A percentile compares a stretch with the other conserved stretches of the same genome.
These are phyloP conservation scores for Drosophila sechellia DNA, from an alignment of 1,140 invertebrate genomes.

Conservation along the genomic window DNA sequence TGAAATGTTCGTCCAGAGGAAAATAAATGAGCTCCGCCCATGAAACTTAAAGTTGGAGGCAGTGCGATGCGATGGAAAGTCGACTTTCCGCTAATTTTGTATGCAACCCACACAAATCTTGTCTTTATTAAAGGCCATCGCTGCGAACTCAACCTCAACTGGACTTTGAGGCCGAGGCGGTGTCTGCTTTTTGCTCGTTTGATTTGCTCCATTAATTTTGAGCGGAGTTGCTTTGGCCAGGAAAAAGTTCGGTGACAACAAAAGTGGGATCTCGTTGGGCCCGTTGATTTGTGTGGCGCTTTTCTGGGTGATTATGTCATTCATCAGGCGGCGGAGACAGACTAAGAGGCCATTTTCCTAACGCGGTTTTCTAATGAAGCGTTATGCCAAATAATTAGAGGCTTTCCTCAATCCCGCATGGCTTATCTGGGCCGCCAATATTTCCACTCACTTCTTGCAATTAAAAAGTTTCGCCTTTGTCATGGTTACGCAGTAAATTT, in stretches of 20 bases:
- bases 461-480: slow-evolving; percentile 61
- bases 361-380: slow-evolving; percentile 60
- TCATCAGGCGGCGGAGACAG: slow-evolving; percentile 54
- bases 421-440: slow-evolving; percentile 25
- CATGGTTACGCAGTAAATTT: slow-evolving; percentile 57
- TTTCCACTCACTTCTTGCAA: slow-evolving; percentile 45
- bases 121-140: slow-evolving; percentile 70
- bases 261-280: slow-evolving; percentile 35
- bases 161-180: slow-evolving; percentile 24
- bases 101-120: slow-evolving; percentile 76
- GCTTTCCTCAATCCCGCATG: slow-evolving; percentile 10
- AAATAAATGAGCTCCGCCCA: slow-evolving; percentile 65
- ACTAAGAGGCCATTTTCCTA: slow-evolving; percentile 19
- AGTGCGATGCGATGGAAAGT: slow-evolving; percentile 13
- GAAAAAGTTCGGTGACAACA: slow-evolving; percentile 61
- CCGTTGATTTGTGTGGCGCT: slow-evolving; percentile 75
- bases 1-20: slow-evolving; percentile 39
- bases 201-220: slow-evolving; percentile 78
- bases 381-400: slow-evolving; percentile 71
- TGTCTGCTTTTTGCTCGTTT: slow-evolving; percentile 63
- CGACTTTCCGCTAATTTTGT: slow-evolving; percentile 61
- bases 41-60: slow-evolving; percentile 36
- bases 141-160: slow-evolving; percentile 11
- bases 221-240: slow-evolving; percentile 40
- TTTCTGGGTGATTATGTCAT: slow-evolving; percentile 81